Conservation (phyloP, 2,113 vertebrate genomes). For the Cinclus cinclus region DNA sequence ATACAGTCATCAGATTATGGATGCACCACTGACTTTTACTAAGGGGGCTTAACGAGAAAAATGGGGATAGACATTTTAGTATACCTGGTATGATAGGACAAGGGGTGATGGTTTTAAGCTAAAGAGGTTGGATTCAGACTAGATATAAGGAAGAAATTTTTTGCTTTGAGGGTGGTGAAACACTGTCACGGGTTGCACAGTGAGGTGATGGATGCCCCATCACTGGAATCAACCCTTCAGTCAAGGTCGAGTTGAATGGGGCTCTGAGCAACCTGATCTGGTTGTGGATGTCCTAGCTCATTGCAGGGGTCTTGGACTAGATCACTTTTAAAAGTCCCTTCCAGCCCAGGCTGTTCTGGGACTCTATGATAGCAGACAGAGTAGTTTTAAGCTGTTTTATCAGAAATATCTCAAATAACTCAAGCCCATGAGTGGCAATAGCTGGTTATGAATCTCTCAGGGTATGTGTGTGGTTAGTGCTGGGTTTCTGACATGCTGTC, state of each 20-base stretch:
- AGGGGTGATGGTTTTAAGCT: background rate
- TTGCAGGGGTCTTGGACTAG: background rate
- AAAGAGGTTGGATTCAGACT: background rate
- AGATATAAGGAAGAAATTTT: background rate
- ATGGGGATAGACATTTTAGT: background rate
- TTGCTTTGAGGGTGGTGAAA: background rate
- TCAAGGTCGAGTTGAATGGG: background rate
- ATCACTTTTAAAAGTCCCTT: background rate
- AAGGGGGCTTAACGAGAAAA: background rate
- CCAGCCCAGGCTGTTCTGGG: background rate
- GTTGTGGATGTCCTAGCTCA: background rate
- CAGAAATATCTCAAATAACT: background rate
- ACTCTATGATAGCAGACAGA: background rate
- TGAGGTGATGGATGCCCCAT: background rate
- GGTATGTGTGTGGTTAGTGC: background rate
- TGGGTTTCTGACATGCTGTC: background rate
- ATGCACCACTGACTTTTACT: background rate
- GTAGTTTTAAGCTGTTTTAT: background rate
- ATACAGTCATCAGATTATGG: background rate
- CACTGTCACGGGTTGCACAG: background rate
- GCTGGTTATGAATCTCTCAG: background rate
- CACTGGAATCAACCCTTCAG: background rate
- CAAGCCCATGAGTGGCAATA: background rate
- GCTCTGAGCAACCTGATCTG: background rate
- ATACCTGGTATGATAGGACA: background rate